Percentiles rank a stretch among this genome's conserved stretches.
phyloP scores from a whole-genome alignment of 2,888 invertebrate genomes.

The Oligia fasciuncula region DNA sequence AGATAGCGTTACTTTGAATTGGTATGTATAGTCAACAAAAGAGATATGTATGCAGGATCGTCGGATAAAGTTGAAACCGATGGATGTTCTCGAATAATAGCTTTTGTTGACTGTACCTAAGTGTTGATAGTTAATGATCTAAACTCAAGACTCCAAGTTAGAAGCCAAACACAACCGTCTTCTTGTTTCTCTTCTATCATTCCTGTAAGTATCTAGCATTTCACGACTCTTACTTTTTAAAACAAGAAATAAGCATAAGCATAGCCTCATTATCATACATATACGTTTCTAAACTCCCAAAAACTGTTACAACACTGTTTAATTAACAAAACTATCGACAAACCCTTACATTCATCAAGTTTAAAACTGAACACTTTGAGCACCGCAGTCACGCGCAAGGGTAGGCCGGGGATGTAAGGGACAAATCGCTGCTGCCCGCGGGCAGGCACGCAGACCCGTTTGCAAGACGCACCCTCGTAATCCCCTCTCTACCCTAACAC shows the following conservation, averaged over 20 bases:
- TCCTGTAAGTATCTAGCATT: too few species aligned
- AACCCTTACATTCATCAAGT: constrained; percentile 40
- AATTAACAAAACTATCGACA: constrained; percentile 3
- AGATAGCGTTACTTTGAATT: too few species aligned
- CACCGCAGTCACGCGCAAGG: constrained; percentile 71
- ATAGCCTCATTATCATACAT: too few species aligned
- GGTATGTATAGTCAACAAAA: neutral
- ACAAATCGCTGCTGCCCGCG: constrained; percentile 87
- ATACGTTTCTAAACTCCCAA: neutral
- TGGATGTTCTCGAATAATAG: too few species aligned
- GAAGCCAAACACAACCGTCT: too few species aligned
- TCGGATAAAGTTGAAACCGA: too few species aligned
- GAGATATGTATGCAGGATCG: too few species aligned
- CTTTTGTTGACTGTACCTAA: neutral
- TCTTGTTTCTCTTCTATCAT: too few species aligned
- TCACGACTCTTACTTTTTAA: too few species aligned
- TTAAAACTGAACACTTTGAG: constrained; percentile 71
- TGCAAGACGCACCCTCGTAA: constrained; percentile 89
- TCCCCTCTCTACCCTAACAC: constrained; percentile 74
- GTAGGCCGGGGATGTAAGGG: constrained; percentile 82
- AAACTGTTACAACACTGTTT: neutral
- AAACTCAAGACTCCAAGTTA: too few species aligned
- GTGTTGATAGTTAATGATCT: too few species aligned
- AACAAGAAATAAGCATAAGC: too few species aligned
- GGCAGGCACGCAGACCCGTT: constrained; percentile 86